Conservation (phyloP, 2,797 vertebrate genomes). For the Naso thynnoides region DNA sequence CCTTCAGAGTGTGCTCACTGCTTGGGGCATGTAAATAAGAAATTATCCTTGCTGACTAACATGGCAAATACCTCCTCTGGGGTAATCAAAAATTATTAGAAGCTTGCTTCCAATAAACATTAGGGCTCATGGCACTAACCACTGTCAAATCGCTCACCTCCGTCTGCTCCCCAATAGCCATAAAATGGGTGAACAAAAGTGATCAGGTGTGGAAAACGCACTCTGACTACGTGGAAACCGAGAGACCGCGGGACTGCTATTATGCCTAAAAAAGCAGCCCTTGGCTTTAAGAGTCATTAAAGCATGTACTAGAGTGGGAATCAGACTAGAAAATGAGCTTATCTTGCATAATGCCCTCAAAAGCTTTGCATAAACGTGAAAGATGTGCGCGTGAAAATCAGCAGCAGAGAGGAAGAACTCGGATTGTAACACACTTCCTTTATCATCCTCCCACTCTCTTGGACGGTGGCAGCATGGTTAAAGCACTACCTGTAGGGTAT, state of each 20-base stretch:
- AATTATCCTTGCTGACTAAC: constrained; percentile 91
- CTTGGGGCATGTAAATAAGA: constrained; percentile 89
- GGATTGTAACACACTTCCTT: constrained; percentile 79
- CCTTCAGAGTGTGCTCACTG: constrained; percentile 84
- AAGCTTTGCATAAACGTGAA: constrained; percentile 88
- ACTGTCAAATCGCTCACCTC: constrained; percentile 82
- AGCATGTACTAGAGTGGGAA: constrained; percentile 83
- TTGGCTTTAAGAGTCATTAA: constrained; percentile 85
- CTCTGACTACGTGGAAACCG: constrained; percentile 68
- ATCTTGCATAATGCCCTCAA: constrained; percentile 86
- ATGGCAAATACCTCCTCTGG: constrained; percentile 88
- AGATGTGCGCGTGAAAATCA: constrained; percentile 81
- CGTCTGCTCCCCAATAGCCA: constrained; percentile 77
- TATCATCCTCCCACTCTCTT: constrained; percentile 85
- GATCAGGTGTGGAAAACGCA: constrained; percentile 82
- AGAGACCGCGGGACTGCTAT: constrained; percentile 73
- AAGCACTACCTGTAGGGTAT: constrained; percentile 86
- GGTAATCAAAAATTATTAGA: constrained; percentile 90
- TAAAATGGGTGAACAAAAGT: constrained; percentile 81
- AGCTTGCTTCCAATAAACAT: constrained; percentile 85
- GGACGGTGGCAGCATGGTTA: constrained; percentile 77
- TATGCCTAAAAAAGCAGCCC: constrained; percentile 81
- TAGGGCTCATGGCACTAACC: constrained; percentile 83
- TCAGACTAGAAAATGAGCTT: constrained; percentile 89
- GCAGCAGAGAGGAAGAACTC: constrained; percentile 76